These are phyloP conservation scores for Lysandra bellargus DNA, from an alignment of 2,888 invertebrate genomes.

Conservation along the genomic window DNA sequence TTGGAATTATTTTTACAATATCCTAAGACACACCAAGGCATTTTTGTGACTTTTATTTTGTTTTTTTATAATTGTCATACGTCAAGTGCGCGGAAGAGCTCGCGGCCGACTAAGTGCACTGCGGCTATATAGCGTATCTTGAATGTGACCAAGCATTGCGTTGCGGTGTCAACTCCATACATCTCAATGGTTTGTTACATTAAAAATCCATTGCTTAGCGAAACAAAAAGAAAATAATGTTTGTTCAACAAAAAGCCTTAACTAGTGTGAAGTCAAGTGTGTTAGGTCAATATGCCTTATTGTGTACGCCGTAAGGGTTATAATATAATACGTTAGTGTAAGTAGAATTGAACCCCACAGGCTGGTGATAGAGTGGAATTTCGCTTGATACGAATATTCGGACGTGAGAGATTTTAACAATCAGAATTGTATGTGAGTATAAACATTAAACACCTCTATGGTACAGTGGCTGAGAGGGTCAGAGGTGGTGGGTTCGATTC, in stretches of 20 bases:
- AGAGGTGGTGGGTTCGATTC: too few species aligned
- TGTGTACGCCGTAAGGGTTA: neutral
- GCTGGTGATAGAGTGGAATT: neutral
- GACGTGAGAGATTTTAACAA: neutral
- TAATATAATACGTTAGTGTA: neutral
- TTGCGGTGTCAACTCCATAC: too few species aligned
- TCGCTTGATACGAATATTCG: neutral
- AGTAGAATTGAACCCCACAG: neutral
- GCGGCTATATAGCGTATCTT: too few species aligned
- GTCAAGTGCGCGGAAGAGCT: too few species aligned
- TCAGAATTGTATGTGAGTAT: neutral
- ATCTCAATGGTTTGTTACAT: constrained; percentile 4
- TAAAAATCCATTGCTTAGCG: constrained; percentile 1
- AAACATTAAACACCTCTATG: too few species aligned
- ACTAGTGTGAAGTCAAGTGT: constrained; percentile 11
- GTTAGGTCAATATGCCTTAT: neutral
- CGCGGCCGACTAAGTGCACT: too few species aligned
- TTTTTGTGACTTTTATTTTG: too few species aligned
- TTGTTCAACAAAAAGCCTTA: neutral
- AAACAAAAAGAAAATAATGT: neutral
- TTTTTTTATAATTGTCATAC: too few species aligned
- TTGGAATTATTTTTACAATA: too few species aligned
- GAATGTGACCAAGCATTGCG: too few species aligned
- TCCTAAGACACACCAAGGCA: too few species aligned
- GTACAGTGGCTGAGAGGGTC: too few species aligned